Conservation (phyloP, 2,888 invertebrate genomes). For the Sycophila texana region DNA sequence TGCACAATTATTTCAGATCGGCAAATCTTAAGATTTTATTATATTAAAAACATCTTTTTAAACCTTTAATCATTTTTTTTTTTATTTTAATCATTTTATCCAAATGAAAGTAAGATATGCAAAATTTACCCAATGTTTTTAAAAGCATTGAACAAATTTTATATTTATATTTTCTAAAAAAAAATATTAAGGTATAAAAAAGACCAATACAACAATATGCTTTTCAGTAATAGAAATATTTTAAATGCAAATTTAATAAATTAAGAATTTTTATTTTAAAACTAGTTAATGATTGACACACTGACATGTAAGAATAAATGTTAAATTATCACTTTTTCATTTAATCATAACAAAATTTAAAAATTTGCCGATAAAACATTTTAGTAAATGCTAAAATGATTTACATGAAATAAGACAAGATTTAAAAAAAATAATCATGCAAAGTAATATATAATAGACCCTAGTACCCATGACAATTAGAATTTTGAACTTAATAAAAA, state of each 20-base stretch:
- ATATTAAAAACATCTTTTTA: background rate
- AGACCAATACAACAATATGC: too few species aligned
- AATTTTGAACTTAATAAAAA: constrained; percentile 48
- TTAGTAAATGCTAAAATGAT: background rate
- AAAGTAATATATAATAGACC: background rate
- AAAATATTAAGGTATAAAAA: too few species aligned
- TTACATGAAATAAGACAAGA: too few species aligned
- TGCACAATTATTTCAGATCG: constrained; percentile 62
- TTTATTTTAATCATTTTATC: background rate
- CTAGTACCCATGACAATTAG: constrained; percentile 20
- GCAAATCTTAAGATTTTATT: constrained; percentile 28
- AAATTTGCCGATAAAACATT: too few species aligned
- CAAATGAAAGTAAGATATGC: background rate
- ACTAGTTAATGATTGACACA: too few species aligned
- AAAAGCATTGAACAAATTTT: too few species aligned
- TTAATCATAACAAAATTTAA: too few species aligned
- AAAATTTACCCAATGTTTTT: background rate
- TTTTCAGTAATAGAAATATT: too few species aligned
- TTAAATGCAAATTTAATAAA: background rate
- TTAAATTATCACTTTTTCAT: background rate
- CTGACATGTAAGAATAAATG: constrained; percentile 14
- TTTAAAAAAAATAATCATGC: too few species aligned
- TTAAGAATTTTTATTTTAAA: too few species aligned
- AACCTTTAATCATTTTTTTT: background rate
- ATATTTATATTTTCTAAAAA: too few species aligned